Evolutionary conservation across 1,140 invertebrate species (phyloP).

Genomic region (Procambarus virginalis): DNA sequence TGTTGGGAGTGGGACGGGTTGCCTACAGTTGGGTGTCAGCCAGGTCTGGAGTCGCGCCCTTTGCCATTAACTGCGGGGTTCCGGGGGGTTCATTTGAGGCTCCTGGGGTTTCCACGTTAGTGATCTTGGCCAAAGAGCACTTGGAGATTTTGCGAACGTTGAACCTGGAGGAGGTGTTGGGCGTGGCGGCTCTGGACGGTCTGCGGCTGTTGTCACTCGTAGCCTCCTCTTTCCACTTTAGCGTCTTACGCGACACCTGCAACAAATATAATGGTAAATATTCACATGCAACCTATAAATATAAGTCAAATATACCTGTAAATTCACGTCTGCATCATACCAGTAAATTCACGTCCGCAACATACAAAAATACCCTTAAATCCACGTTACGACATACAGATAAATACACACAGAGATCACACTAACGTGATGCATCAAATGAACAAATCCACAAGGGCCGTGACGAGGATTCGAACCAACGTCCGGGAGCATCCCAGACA

Average conservation of each 20-base stretch:
- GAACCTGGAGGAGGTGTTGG: slow-evolving; percentile 36
- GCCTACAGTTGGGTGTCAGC: not conserved
- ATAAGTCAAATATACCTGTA: too few species aligned
- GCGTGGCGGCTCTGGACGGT: slow-evolving; percentile 53
- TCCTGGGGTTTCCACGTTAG: not conserved
- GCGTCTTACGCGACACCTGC: slow-evolving; percentile 43
- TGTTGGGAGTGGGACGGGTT: too few species aligned
- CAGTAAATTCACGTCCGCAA: too few species aligned
- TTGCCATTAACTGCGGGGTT: not conserved
- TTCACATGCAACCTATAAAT: not conserved
- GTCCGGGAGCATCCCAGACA: too few species aligned
- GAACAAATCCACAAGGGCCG: too few species aligned
- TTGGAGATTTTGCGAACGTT: not conserved
- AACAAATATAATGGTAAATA: not conserved
- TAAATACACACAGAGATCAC: too few species aligned
- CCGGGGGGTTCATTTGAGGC: not conserved
- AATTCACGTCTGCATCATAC: not conserved
- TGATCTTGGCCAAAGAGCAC: not conserved
- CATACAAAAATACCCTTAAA: too few species aligned
- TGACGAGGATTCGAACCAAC: too few species aligned
- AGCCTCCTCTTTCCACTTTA: slow-evolving; percentile 59
- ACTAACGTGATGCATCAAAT: too few species aligned
- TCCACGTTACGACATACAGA: too few species aligned
- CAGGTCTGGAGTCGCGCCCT: not conserved
- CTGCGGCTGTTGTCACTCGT: slow-evolving; percentile 49